Conservation (phyloP, 2,797 vertebrate genomes). For the Choloepus didactylus region DNA sequence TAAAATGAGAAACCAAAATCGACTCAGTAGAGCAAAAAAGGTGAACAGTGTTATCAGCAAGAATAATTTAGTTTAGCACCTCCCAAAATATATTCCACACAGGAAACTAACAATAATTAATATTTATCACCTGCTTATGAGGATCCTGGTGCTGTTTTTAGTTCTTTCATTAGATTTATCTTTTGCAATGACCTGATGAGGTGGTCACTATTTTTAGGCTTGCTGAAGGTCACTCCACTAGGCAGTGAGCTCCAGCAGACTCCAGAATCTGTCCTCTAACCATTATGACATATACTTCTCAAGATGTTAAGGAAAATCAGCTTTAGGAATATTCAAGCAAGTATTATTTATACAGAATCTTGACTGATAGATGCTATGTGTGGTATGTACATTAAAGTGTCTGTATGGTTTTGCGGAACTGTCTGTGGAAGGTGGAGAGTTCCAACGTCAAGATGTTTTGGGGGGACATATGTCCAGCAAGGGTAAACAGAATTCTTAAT, state of each 20-base stretch:
- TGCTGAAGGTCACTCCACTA: not conserved
- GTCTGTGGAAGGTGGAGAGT: not conserved
- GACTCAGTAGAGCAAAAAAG: not conserved
- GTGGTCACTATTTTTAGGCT: slow-evolving; percentile 25
- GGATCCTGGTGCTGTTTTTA: not conserved
- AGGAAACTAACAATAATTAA: slow-evolving; percentile 52
- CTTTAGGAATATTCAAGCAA: not conserved
- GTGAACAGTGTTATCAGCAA: not conserved
- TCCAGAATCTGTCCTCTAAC: not conserved
- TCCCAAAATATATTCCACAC: not conserved
- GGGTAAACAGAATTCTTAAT: not conserved
- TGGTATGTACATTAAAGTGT: not conserved
- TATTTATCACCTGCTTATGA: not conserved
- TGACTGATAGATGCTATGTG: not conserved
- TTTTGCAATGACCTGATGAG: not conserved
- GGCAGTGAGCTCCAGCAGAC: not conserved
- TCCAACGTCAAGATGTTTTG: not conserved
- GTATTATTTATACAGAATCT: not conserved
- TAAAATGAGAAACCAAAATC: slow-evolving; percentile 70
- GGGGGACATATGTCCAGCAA: not conserved
- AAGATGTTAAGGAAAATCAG: not conserved
- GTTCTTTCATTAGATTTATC: not conserved
- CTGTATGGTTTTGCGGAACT: not conserved
- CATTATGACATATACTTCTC: not conserved
- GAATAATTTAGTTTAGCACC: slow-evolving; percentile 20